These are phyloP conservation scores for Sylvilagus bachmani DNA, from an alignment of 2,113 vertebrate genomes.

Conservation along the genomic window DNA sequence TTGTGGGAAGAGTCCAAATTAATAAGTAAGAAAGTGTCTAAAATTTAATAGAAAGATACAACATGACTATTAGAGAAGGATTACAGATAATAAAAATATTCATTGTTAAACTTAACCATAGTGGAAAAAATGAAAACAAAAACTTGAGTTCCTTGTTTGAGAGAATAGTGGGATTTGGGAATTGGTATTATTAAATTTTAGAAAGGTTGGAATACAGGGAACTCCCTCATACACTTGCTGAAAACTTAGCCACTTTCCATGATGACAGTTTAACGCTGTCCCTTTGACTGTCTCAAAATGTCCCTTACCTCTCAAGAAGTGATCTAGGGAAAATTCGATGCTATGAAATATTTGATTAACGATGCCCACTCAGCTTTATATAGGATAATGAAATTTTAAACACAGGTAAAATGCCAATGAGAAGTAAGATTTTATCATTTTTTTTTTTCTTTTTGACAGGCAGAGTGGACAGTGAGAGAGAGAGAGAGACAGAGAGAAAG, in stretches of 20 bases:
- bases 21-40: neutral
- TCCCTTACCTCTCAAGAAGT: neutral
- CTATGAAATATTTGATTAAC: neutral
- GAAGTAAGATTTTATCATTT: neutral
- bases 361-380: neutral
- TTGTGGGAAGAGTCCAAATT: neutral
- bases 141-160: neutral
- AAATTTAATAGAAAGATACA: neutral
- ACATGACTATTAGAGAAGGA: neutral
- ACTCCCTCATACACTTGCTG: neutral
- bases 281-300: neutral
- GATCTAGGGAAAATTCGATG: neutral
- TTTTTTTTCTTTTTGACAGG: no score
- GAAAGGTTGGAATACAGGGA: constrained; percentile 14
- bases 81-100: neutral
- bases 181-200: neutral
- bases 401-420: neutral
- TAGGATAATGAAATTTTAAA: neutral
- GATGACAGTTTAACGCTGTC: neutral
- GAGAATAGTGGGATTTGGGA: neutral
- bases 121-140: neutral
- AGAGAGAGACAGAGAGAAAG: no score
- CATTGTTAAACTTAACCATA: neutral
- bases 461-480: no score
- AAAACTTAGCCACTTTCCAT: neutral